A percentile compares a stretch with the other conserved stretches of the same genome.
Evolutionary conservation across 1,140 invertebrate species (phyloP).

Genomic region (Eumeta japonica): DNA sequence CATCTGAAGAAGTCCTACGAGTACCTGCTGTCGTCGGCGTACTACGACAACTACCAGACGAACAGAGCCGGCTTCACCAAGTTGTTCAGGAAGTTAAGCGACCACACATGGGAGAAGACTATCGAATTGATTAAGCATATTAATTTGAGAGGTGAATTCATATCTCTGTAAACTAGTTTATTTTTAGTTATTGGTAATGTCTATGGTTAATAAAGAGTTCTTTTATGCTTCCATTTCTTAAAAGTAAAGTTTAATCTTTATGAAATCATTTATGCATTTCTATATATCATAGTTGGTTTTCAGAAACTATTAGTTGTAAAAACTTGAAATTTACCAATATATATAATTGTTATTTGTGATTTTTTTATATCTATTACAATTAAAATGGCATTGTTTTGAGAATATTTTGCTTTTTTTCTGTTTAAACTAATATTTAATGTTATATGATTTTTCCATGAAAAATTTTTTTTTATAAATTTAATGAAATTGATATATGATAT

Average conservation of each 20-base stretch:
- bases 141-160: conserved; percentile 65
- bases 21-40: conserved; percentile 70
- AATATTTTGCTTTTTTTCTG: too few species aligned
- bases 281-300: too few species aligned
- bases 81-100: conserved; percentile 71
- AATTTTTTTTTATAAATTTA: too few species aligned
- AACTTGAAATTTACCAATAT: too few species aligned
- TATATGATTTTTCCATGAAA: too few species aligned
- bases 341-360: too few species aligned
- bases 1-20: conserved; percentile 71
- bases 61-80: conserved; percentile 75
- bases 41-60: conserved; percentile 75
- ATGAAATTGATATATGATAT: background rate
- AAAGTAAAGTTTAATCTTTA: conserved; percentile 5
- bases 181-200: background rate
- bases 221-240: conserved; percentile 3
- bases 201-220: background rate
- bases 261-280: too few species aligned
- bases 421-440: too few species aligned
- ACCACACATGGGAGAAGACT: conserved; percentile 70
- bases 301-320: too few species aligned
- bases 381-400: too few species aligned
- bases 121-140: conserved; percentile 76
- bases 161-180: conserved; percentile 8
- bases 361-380: too few species aligned